phyloP scores from a whole-genome alignment of 2,797 vertebrate genomes.

The Chaetodon trifasciatus region DNA sequence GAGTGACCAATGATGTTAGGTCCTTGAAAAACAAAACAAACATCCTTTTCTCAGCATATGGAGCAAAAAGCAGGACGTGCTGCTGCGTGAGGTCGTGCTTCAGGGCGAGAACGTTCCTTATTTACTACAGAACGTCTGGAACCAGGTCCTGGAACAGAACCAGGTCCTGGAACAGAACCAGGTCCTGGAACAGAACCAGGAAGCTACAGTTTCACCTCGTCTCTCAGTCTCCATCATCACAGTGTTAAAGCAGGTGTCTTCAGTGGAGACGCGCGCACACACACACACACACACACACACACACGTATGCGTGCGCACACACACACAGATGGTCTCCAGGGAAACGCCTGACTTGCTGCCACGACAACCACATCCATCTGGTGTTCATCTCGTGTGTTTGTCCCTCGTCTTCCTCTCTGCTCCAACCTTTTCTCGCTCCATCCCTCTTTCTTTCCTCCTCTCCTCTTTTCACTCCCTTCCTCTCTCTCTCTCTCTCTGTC shows the following conservation, averaged over 20 bases:
- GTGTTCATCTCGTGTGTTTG: constrained; percentile 15
- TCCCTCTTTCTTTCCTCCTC: not conserved
- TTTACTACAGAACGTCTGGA: no score
- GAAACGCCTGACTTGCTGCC: constrained; percentile 37
- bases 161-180: no score
- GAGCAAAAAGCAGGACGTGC: not conserved
- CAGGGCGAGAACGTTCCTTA: no score
- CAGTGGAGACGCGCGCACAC: not conserved
- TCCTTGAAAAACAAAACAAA: not conserved
- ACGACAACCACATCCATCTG: constrained; percentile 42
- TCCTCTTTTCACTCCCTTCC: not conserved
- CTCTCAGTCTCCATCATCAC: not conserved
- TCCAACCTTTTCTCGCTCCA: not conserved
- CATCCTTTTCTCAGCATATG: not conserved
- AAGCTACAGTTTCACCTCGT: not conserved
- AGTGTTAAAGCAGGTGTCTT: not conserved
- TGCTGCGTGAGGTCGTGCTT: no score
- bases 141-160: no score
- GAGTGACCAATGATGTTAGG: not conserved
- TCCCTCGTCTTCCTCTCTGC: not conserved
- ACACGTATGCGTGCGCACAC: constrained; percentile 1
- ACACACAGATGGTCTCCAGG: constrained; percentile 13
- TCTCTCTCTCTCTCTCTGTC: not conserved
- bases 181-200: not conserved
- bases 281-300: constrained; percentile 4